phyloP scores from a whole-genome alignment of 2,888 invertebrate species.

The Hesperia comma region DNA sequence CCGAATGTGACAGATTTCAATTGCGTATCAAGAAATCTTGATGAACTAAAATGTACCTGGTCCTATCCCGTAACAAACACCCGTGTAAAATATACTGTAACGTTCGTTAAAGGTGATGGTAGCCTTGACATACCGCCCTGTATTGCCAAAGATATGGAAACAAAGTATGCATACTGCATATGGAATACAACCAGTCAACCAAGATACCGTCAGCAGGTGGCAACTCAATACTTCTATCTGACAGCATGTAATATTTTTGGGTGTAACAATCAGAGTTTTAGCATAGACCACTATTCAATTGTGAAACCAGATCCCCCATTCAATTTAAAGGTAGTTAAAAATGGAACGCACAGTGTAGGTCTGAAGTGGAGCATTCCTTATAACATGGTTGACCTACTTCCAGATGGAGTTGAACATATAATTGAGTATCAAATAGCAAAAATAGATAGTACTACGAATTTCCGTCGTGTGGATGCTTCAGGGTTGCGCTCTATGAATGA shows the following conservation, averaged over 20 bases:
- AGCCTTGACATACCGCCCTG: conserved; percentile 53
- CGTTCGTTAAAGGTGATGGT: conserved; percentile 57
- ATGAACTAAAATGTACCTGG: conserved; percentile 90
- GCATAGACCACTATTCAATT: too few species aligned
- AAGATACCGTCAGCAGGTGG: too few species aligned
- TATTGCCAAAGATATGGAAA: conserved; percentile 46
- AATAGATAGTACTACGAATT: conserved; percentile 70
- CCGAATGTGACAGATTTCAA: conserved; percentile 86
- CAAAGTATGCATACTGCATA: too few species aligned
- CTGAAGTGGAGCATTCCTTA: conserved; percentile 68
- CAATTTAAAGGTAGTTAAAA: too few species aligned
- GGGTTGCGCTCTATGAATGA: conserved; percentile 62
- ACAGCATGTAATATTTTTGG: too few species aligned
- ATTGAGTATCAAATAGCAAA: conserved; percentile 79
- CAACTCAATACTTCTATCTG: too few species aligned
- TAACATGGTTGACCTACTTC: conserved; percentile 65
- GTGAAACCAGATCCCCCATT: too few species aligned
- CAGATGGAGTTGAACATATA: conserved; percentile 66
- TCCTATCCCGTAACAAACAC: conserved; percentile 79
- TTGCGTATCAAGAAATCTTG: conserved; percentile 89
- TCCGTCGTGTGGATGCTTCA: conserved; percentile 69
- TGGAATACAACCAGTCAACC: too few species aligned
- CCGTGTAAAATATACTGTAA: conserved; percentile 57
- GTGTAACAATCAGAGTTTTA: too few species aligned
- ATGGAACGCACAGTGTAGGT: conserved; percentile 65